Evolutionary conservation across 2,888 invertebrate species (phyloP).

Genomic region (Leptinotarsa tumamoca): DNA sequence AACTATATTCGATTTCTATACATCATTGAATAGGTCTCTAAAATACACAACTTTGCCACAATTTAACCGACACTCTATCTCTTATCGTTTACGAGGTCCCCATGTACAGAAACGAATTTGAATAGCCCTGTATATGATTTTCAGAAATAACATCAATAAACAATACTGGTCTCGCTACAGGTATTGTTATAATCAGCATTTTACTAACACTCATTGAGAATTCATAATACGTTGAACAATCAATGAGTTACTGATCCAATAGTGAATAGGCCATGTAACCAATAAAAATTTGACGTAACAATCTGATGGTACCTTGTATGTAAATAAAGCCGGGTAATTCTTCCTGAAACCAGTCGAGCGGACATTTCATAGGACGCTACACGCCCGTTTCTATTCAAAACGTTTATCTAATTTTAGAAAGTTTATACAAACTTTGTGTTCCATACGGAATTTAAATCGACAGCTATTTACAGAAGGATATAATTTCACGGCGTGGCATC

Average conservation of each 20-base stretch:
- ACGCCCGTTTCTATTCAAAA: constrained; percentile 5
- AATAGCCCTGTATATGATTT: too few relatives aligned
- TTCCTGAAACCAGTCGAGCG: background rate
- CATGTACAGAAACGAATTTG: too few relatives aligned
- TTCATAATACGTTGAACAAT: background rate
- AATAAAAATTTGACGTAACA: background rate
- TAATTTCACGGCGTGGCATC: background rate
- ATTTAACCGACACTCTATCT: too few relatives aligned
- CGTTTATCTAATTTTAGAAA: constrained; percentile 43
- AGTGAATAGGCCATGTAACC: background rate
- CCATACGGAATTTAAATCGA: constrained; percentile 44
- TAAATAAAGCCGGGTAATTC: background rate
- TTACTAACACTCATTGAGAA: background rate
- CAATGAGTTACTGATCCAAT: background rate
- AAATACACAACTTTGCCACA: too few relatives aligned
- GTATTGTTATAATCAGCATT: too few relatives aligned
- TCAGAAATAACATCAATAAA: too few relatives aligned
- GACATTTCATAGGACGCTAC: constrained; percentile 5
- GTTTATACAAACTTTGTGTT: constrained; percentile 39
- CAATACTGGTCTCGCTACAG: too few relatives aligned
- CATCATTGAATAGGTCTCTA: too few relatives aligned
- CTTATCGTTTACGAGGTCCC: too few relatives aligned
- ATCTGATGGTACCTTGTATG: constrained; percentile 2
- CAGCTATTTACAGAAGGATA: constrained; percentile 19
- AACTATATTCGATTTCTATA: too few relatives aligned